Percentiles rank a stretch among this genome's conserved stretches.
Conservation (phyloP, 64 coral and sea anemone genomes). For the Dendronephthya gigantea region DNA sequence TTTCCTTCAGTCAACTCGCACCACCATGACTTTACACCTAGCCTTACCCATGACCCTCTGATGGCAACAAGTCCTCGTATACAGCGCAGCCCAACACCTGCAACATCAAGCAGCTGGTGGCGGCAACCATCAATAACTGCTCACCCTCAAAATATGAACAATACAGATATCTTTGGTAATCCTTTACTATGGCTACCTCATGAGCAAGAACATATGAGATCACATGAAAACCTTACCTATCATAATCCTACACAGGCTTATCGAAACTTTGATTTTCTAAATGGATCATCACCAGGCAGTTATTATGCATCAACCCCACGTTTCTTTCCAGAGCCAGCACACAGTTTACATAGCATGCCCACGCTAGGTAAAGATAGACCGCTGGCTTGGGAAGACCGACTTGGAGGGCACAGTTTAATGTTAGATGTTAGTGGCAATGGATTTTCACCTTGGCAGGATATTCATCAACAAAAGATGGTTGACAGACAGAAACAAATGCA, state of each 20-base stretch:
- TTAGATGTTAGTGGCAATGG: slow-evolving; percentile 9
- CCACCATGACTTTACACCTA: slow-evolving; percentile 38
- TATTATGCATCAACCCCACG: not conserved
- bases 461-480: not conserved
- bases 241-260: not conserved
- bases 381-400: not conserved
- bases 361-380: not conserved
- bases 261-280: not conserved
- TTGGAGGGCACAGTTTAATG: not conserved
- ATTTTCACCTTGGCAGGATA: slow-evolving; percentile 17
- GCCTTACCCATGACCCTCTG: slow-evolving; percentile 74
- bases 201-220: not conserved
- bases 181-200: slow-evolving; percentile 4
- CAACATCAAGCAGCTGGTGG: slow-evolving; percentile 61
- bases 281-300: not conserved
- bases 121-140: not conserved
- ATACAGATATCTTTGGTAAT: slow-evolving; percentile 18
- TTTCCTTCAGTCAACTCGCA: slow-evolving; percentile 44
- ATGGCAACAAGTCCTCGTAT: slow-evolving; percentile 4
- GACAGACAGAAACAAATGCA: not conserved
- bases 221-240: not conserved
- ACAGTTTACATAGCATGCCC: not conserved
- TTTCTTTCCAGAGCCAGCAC: not conserved
- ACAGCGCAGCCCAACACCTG: slow-evolving; percentile 59
- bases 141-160: slow-evolving; percentile 8